These are phyloP conservation scores for Trichomycterus rosablanca DNA, from an alignment of 2,113 vertebrate genomes.

Conservation along the genomic window DNA sequence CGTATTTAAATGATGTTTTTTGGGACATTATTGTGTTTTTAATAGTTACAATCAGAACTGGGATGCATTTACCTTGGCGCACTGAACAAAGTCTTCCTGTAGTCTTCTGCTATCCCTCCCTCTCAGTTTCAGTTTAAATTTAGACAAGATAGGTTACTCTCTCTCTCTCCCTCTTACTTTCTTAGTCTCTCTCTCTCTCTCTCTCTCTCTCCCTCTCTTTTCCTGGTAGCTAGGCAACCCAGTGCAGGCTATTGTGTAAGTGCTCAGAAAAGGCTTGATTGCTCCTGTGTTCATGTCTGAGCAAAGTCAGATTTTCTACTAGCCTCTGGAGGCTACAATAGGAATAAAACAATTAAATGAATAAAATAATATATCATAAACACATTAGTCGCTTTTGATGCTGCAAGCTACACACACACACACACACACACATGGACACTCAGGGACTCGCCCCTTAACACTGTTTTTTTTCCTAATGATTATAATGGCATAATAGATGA, in stretches of 20 bases:
- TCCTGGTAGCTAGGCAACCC: slow-evolving; percentile 44
- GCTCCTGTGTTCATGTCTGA: slow-evolving; percentile 25
- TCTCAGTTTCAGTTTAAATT: slow-evolving; percentile 42
- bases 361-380: slow-evolving; percentile 2
- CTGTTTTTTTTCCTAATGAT: slow-evolving; percentile 32
- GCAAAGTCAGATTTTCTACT: slow-evolving; percentile 25
- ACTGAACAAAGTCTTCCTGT: slow-evolving; percentile 18
- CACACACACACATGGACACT: slow-evolving; percentile 12
- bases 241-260: slow-evolving; percentile 30
- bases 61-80: slow-evolving; percentile 10
- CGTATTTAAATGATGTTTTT: too few relatives aligned
- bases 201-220: slow-evolving; percentile 16
- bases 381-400: background rate
- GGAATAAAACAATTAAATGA: too few relatives aligned
- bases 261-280: slow-evolving; percentile 21
- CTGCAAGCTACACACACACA: slow-evolving; percentile 1
- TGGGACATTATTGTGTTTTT: too few relatives aligned
- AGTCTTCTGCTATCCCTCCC: slow-evolving; percentile 20
- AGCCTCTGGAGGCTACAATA: too few relatives aligned
- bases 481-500: slow-evolving; percentile 26
- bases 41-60: too few relatives aligned
- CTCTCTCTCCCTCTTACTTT: slow-evolving; percentile 16
- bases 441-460: slow-evolving; percentile 14
- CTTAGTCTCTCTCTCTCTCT: too few relatives aligned
- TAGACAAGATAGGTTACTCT: slow-evolving; percentile 36